A percentile compares a stretch with the other conserved stretches of the same genome.
Conservation (phyloP, 2,113 vertebrate genomes). For the Aplodontia rufa region DNA sequence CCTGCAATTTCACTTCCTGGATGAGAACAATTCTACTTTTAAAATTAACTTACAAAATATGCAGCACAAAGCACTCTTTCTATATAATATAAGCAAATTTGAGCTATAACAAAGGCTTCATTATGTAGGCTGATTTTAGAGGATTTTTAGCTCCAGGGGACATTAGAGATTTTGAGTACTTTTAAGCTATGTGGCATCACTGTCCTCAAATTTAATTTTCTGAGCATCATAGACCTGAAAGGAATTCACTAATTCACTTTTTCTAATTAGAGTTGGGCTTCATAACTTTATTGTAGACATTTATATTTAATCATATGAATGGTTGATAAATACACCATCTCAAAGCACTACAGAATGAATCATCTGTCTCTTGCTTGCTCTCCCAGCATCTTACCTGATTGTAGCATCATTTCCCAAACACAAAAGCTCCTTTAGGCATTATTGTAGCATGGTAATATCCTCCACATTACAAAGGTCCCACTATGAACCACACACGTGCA, state of each 20-base stretch:
- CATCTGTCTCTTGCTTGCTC: not conserved
- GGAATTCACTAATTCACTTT: slow-evolving; percentile 68
- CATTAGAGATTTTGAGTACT: slow-evolving; percentile 70
- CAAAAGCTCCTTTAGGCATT: not conserved
- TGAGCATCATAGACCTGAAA: slow-evolving; percentile 64
- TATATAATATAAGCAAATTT: slow-evolving; percentile 67
- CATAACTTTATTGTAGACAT: slow-evolving; percentile 46
- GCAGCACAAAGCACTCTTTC: slow-evolving; percentile 46
- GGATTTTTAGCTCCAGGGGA: slow-evolving; percentile 73
- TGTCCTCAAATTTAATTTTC: slow-evolving; percentile 77
- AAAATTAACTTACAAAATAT: slow-evolving; percentile 74
- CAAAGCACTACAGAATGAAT: slow-evolving; percentile 42
- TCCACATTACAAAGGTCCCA: not conserved
- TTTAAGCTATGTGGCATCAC: slow-evolving; percentile 67
- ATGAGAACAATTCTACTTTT: slow-evolving; percentile 63
- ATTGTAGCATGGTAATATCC: not conserved
- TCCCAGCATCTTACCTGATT: slow-evolving; percentile 14
- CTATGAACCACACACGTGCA: not conserved
- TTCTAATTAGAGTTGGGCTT: slow-evolving; percentile 64
- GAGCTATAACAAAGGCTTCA: slow-evolving; percentile 72
- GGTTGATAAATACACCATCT: slow-evolving; percentile 65
- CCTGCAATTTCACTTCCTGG: slow-evolving; percentile 57
- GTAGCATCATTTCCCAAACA: slow-evolving; percentile 8
- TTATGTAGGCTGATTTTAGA: slow-evolving; percentile 74
- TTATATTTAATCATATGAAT: slow-evolving; percentile 67